Base-by-base conservation (phyloP, 2,113 vertebrate species). In the Pelusios castaneus region DNA sequence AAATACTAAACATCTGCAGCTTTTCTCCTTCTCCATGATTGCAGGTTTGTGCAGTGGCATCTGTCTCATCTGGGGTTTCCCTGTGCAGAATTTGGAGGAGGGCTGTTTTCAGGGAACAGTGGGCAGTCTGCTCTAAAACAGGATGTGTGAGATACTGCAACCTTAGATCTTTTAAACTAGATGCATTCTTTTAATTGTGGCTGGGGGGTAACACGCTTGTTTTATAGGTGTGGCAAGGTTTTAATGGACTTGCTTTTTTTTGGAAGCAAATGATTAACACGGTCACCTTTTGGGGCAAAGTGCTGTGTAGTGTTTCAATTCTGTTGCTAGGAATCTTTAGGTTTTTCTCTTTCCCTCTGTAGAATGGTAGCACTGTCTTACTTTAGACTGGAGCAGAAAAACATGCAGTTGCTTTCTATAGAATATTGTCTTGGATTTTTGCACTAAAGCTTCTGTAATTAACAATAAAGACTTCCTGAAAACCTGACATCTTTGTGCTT, bases 371-470 rank as follows among this genome's bases (percentile, higher is more conserved):
- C 92, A 84, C 90, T 80, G 54, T 70, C 88, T 19, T 82, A 88
- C 0, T 58, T 94, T 91, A 89, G 90, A 88, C 81, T 14, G 58
- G 17, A 54, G 73, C 79, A 87, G 92, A n/a, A 22, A 89, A 85
- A 91, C 0, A 4, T 96, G 91, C 89, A 94, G 93, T 94, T 97
- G 97, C 97, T 97, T 95, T 95, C 86, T 95, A 54, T 95, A 96
- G 78, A 95, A 86, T 55, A 41, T 92, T 94, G 87, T 97, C 81
- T 95, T 93, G 91, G 91, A 93, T 91, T 95, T 95, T 95, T 91
- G 93, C 96, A 97, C 94, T 96, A 94, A 95, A 90, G 96, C 96
- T 96, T 97, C 97, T 93, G 94, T 93, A 95, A 97, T 88, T 94
- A 97, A 97, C 93, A 97, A 97, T 97, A 97, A 97, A 97, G 93